These are phyloP conservation scores for Tinea semifulvella DNA, from an alignment of 2,888 invertebrate species.

Conservation along the genomic window DNA sequence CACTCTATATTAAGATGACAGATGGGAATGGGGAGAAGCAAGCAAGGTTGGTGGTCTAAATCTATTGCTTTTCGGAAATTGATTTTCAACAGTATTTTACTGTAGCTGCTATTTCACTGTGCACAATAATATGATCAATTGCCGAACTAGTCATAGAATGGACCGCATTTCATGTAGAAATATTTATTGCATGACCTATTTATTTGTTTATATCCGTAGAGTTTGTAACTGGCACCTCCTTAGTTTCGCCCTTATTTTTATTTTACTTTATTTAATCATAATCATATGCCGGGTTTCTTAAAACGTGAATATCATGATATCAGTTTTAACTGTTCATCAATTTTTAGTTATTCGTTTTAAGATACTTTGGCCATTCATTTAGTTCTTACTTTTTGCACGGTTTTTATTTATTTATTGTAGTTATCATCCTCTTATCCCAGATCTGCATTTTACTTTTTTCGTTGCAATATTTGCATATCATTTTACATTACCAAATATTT, in stretches of 20 bases:
- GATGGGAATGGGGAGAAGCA: constrained; percentile 1
- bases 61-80: background rate
- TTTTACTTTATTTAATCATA: constrained; percentile 20
- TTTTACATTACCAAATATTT: constrained; percentile 4
- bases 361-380: background rate
- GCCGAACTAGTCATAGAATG: no score
- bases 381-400: background rate
- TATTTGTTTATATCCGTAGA: no score
- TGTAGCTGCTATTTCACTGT: no score
- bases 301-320: no score
- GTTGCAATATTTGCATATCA: background rate
- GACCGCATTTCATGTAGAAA: constrained; percentile 36
- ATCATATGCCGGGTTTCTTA: constrained; percentile 1
- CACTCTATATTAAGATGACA: background rate
- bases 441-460: no score
- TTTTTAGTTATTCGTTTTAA: background rate
- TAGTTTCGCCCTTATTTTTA: constrained; percentile 49
- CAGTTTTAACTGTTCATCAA: background rate
- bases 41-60: background rate
- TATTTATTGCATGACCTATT: constrained; percentile 56
- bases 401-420: background rate
- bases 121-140: no score
- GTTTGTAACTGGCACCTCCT: constrained; percentile 63
- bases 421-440: no score
- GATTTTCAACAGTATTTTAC: no score